These are phyloP conservation scores for Malachius bipustulatus DNA, from an alignment of 2,888 invertebrate genomes.

Conservation along the genomic window DNA sequence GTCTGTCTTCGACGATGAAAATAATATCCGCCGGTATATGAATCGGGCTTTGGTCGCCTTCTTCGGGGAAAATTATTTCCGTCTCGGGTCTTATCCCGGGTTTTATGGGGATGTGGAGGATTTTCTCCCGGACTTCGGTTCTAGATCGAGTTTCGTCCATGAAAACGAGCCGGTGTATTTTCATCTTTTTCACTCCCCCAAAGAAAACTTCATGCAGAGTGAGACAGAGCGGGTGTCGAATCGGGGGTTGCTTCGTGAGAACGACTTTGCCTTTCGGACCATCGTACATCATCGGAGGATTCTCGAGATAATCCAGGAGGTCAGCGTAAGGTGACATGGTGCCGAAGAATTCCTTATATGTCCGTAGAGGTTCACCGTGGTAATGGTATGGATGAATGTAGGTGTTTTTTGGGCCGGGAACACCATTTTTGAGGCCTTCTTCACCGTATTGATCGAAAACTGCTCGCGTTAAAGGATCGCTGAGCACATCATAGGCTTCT, in stretches of 20 bases:
- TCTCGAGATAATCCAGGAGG: slow-evolving; percentile 52
- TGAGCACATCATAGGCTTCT: slow-evolving; percentile 71
- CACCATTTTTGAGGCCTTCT: slow-evolving; percentile 70
- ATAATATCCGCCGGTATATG: slow-evolving; percentile 65
- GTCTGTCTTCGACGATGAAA: slow-evolving; percentile 60
- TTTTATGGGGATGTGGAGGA: slow-evolving; percentile 59
- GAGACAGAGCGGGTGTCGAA: slow-evolving; percentile 44
- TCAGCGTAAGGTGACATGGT: slow-evolving; percentile 72
- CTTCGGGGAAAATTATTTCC: slow-evolving; percentile 60
- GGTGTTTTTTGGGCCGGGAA: slow-evolving; percentile 52
- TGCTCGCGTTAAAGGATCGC: slow-evolving; percentile 53
- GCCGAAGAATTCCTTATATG: slow-evolving; percentile 75
- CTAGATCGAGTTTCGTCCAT: slow-evolving; percentile 48
- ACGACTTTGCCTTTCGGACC: slow-evolving; percentile 49
- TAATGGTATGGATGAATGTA: slow-evolving; percentile 65
- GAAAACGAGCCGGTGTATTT: slow-evolving; percentile 60
- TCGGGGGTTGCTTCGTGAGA: slow-evolving; percentile 45
- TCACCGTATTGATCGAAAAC: slow-evolving; percentile 86
- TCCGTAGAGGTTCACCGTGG: slow-evolving; percentile 65
- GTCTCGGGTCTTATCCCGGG: slow-evolving; percentile 65
- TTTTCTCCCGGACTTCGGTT: slow-evolving; percentile 56
- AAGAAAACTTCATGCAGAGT: slow-evolving; percentile 54
- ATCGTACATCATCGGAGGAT: slow-evolving; percentile 51
- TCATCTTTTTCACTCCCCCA: slow-evolving; percentile 74
- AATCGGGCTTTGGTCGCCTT: slow-evolving; percentile 68